phyloP scores from a whole-genome alignment of 2,797 vertebrate species.

The Danio choprae region DNA sequence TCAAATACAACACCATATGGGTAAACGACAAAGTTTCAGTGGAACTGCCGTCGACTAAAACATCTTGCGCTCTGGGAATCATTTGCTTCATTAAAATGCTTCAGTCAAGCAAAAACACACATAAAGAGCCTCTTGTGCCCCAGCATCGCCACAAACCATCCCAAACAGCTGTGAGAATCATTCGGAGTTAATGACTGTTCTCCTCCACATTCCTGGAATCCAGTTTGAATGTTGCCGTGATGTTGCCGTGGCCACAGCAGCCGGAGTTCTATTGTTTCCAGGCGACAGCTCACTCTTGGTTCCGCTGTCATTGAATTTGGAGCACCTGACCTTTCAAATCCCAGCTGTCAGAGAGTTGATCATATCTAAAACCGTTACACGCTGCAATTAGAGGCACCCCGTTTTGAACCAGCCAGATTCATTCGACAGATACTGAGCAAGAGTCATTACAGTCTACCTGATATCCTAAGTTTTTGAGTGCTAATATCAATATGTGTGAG shows the following conservation, averaged over 20 bases:
- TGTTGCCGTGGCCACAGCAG: slow-evolving; percentile 21
- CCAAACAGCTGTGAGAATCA: slow-evolving; percentile 42
- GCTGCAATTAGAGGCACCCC: slow-evolving; percentile 51
- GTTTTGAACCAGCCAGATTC: slow-evolving; percentile 43
- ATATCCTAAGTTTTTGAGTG: no score
- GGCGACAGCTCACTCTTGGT: slow-evolving; percentile 46
- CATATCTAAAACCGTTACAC: slow-evolving; percentile 55
- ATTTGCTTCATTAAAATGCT: slow-evolving; percentile 59
- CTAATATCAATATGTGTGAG: no score
- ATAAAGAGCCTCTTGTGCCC: slow-evolving; percentile 54
- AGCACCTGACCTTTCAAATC: slow-evolving; percentile 56
- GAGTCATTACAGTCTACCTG: no score
- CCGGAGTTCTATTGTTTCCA: slow-evolving; percentile 37
- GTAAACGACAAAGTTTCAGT: not conserved
- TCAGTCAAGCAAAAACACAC: slow-evolving; percentile 53
- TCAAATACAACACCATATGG: not conserved
- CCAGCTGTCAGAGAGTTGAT: slow-evolving; percentile 57
- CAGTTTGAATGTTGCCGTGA: not conserved
- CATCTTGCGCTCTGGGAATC: slow-evolving; percentile 8
- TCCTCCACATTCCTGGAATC: slow-evolving; percentile 23
- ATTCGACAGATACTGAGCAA: slow-evolving; percentile 18
- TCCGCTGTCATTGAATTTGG: slow-evolving; percentile 39
- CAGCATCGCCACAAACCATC: slow-evolving; percentile 32
- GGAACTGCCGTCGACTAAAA: slow-evolving; percentile 12
- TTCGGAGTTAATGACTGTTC: slow-evolving; percentile 36